Conservation (phyloP, 2,888 invertebrate genomes). For the Neoitamus cyanurus region DNA sequence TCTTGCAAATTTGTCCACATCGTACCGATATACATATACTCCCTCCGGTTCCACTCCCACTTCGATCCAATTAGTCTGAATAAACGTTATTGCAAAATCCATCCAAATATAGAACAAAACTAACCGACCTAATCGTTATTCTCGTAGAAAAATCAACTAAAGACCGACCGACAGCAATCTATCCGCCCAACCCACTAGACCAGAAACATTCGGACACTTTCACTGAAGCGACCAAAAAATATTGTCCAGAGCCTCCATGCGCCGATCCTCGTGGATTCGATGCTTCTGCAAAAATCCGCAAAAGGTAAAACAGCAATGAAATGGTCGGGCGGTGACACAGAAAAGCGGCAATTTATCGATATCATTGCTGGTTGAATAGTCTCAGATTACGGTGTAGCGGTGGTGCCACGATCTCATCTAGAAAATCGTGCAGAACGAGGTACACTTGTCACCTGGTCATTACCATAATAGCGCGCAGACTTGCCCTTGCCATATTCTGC, state of each 20-base stretch:
- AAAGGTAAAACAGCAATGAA: background rate
- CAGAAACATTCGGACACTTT: conserved; percentile 3
- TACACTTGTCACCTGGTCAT: conserved; percentile 21
- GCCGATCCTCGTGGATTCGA: background rate
- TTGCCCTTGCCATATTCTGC: conserved; percentile 49
- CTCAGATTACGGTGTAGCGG: background rate
- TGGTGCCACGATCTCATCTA: conserved; percentile 4
- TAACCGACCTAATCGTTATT: background rate
- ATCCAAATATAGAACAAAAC: conserved; percentile 13
- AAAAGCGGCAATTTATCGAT: background rate
- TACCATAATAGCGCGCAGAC: conserved; percentile 48
- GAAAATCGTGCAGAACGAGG: conserved; percentile 24
- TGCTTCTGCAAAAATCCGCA: background rate
- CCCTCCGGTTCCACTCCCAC: background rate
- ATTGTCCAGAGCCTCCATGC: background rate
- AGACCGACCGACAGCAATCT: background rate
- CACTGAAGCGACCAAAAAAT: conserved; percentile 15
- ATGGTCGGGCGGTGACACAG: background rate
- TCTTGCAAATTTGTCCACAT: background rate
- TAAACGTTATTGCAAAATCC: background rate
- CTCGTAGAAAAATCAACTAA: background rate
- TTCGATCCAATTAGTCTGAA: background rate
- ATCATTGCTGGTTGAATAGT: background rate
- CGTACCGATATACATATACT: background rate
- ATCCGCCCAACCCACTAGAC: background rate